A percentile compares a stretch with the other conserved stretches of the same genome.
Evolutionary conservation across 2,797 vertebrate species (phyloP).

Genomic region (Cygnus olor): DNA sequence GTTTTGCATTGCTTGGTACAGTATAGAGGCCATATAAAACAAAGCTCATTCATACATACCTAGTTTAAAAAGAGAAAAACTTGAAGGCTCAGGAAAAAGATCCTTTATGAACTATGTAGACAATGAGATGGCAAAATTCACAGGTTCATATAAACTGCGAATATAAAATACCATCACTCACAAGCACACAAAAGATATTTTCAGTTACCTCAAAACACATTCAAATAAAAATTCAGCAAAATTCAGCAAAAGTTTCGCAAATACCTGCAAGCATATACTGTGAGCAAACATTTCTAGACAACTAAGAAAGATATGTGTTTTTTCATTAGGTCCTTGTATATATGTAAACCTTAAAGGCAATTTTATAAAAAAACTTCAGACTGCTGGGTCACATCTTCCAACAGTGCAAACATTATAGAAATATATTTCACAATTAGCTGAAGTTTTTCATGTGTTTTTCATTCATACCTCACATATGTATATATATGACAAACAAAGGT

Average conservation of each 20-base stretch:
- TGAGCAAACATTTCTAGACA: neutral
- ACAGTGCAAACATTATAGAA: neutral
- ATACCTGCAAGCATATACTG: neutral
- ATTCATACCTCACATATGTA: neutral
- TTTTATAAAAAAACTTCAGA: neutral
- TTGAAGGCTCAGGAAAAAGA: neutral
- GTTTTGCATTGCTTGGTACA: neutral
- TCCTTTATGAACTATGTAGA: neutral
- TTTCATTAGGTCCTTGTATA: neutral
- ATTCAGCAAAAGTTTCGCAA: neutral
- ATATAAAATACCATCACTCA: neutral
- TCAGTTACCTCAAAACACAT: neutral
- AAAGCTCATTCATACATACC: neutral
- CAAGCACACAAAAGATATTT: neutral
- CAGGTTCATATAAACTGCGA: neutral
- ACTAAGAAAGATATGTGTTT: neutral
- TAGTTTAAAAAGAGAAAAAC: neutral
- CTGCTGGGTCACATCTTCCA: neutral
- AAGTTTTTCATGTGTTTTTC: neutral
- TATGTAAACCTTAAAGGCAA: neutral
- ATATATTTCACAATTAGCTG: neutral
- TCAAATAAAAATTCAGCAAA: neutral
- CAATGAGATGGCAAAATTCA: neutral
- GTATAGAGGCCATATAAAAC: neutral
- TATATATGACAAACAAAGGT: neutral